Conservation (phyloP, 1,140 invertebrate species). For the Cyrtorhinus lividipennis region DNA sequence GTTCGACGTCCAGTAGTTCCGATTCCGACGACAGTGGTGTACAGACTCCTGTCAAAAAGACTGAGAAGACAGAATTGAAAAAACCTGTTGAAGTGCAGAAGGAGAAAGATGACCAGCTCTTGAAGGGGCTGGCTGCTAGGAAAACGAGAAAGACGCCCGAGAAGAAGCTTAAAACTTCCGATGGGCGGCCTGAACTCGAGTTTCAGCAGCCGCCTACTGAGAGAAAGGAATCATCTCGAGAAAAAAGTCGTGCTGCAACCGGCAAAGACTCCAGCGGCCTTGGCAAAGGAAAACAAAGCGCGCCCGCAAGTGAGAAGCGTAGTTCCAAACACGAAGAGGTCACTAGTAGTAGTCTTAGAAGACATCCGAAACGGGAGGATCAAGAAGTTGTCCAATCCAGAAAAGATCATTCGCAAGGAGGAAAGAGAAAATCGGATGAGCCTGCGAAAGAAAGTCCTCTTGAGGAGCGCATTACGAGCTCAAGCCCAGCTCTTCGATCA, state of each 20-base stretch:
- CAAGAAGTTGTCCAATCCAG: conserved; percentile 22
- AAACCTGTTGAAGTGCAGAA: background rate
- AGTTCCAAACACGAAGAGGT: conserved; percentile 3
- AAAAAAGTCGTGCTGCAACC: conserved; percentile 20
- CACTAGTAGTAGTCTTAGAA: background rate
- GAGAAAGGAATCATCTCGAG: conserved; percentile 49
- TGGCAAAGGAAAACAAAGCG: conserved; percentile 18
- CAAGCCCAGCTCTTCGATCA: background rate
- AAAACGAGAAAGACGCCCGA: conserved; percentile 53
- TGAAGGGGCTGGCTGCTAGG: conserved; percentile 33
- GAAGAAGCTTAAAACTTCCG: conserved; percentile 76
- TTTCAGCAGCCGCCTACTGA: conserved; percentile 53
- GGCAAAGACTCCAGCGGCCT: background rate
- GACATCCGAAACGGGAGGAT: background rate
- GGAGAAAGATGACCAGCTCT: conserved; percentile 27
- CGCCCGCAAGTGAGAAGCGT: background rate
- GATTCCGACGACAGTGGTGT: conserved; percentile 24
- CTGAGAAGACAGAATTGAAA: conserved; percentile 3
- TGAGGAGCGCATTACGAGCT: conserved; percentile 25
- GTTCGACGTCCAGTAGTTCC: conserved; percentile 27
- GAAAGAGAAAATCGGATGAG: conserved; percentile 29
- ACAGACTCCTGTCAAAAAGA: conserved; percentile 9
- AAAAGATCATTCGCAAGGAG: conserved; percentile 20
- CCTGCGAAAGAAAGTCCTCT: conserved; percentile 20
- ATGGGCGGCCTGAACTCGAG: conserved; percentile 57